phyloP scores from a whole-genome alignment of 2,797 vertebrate species.

The Sternotherus odoratus region DNA sequence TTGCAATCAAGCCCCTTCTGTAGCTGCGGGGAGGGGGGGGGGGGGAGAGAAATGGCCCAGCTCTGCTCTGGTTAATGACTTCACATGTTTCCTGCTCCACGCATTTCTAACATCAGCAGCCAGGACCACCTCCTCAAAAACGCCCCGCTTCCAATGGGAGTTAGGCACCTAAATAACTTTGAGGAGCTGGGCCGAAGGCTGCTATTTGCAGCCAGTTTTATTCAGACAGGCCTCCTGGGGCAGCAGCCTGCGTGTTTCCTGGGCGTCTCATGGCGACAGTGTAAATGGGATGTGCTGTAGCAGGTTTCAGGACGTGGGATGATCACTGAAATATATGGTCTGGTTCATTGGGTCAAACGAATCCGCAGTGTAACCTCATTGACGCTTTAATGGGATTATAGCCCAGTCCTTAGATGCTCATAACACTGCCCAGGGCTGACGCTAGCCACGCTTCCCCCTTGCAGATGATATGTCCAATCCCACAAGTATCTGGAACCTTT shows the following conservation, averaged over 20 bases:
- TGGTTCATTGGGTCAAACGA: background rate
- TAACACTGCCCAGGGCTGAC: background rate
- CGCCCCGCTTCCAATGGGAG: background rate
- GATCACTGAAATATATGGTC: background rate
- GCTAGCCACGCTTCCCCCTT: background rate
- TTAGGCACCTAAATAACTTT: background rate
- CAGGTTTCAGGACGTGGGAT: background rate
- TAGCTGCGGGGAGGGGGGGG: background rate
- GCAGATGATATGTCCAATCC: background rate
- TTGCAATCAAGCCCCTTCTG: background rate
- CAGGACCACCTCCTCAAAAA: background rate
- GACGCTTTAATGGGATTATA: too few species aligned
- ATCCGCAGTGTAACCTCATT: background rate
- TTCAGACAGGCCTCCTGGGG: background rate
- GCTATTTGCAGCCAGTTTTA: background rate
- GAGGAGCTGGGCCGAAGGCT: background rate
- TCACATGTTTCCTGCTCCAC: background rate
- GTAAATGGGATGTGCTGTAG: background rate
- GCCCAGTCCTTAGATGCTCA: background rate
- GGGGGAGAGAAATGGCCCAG: constrained; percentile 12
- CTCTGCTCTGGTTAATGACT: fast-evolving
- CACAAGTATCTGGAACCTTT: background rate
- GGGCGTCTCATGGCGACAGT: background rate
- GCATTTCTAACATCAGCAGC: background rate
- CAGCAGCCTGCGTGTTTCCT: background rate